phyloP scores from a whole-genome alignment of 2,113 vertebrate genomes.

The Callithrix jacchus region DNA sequence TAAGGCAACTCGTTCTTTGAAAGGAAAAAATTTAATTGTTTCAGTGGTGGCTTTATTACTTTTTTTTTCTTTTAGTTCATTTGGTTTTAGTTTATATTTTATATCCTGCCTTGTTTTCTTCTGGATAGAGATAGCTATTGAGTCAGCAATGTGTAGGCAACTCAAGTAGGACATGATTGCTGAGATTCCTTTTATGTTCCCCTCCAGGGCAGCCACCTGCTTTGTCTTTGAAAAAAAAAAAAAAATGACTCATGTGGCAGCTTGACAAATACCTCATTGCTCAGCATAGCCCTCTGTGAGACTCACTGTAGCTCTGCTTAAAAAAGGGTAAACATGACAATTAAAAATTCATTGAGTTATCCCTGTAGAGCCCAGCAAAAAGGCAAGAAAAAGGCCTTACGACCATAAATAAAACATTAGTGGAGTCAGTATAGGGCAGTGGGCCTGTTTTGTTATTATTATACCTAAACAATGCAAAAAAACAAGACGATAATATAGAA shows the following conservation, averaged over 20 bases:
- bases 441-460: conserved; percentile 61
- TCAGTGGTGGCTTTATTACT: conserved; percentile 49
- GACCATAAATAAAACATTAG: conserved; percentile 69
- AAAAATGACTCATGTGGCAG: conserved; percentile 66
- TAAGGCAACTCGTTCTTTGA: conserved; percentile 65
- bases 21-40: conserved; percentile 54
- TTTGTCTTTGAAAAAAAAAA: conserved; percentile 74
- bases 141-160: conserved; percentile 74
- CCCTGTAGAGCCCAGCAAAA: conserved; percentile 44
- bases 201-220: conserved; percentile 73
- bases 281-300: conserved; percentile 49
- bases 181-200: conserved; percentile 71
- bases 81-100: conserved; percentile 70
- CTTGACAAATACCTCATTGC: conserved; percentile 56
- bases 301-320: conserved; percentile 62
- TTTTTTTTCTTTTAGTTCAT: conserved; percentile 54
- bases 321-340: conserved; percentile 47
- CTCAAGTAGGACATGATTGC: conserved; percentile 71
- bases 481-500: conserved; percentile 58
- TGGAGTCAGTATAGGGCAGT: not conserved
- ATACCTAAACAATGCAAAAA: conserved; percentile 44
- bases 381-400: conserved; percentile 52
- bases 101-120: conserved; percentile 58
- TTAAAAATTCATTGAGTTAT: conserved; percentile 72
- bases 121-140: conserved; percentile 67